Evolutionary conservation across 2,888 invertebrate genomes (phyloP), one percentile per base, ranked within the genome.

Genomic region (Endotricha flammealis): DNA sequence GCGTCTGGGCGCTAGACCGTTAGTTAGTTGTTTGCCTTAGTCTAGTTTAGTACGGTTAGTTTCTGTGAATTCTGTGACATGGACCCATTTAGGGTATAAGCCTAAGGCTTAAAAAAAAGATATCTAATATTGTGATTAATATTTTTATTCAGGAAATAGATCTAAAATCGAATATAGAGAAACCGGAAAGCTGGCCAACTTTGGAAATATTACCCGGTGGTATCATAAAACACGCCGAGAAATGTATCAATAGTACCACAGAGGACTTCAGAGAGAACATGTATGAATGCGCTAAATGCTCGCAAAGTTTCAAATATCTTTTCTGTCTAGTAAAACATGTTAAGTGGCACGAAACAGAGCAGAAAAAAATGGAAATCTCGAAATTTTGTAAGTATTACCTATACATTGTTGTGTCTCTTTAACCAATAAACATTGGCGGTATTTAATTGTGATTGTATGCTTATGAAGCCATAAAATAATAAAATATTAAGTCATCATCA

Each of bases 211-310:
- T 80, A 3, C 85, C 83, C 0, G 83, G 85, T 0, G 83, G 85
- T 7, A 79, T 83, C 0, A 83, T 85, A 32, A 80, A 78, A 33
- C 66, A 70, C 32, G 59, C 64, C 0, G 65, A 76, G 5, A 69
- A 71, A 37, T 45, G 38, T 8, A 68, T 67, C 10, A 50, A 48
- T 6, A 39, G 22, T 25, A 29, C 17, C n/a, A 9, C 17, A 4
- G 48, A 38, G 1, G 31, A 37, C 0, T 47, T 43, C 0, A 38
- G 50, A 1, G 72, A 72, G 6, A 73, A 75, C 66, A 70, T 76
- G 68, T 85, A 82, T 29, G 82, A 74, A 0, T 85, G 83, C 41
- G 83, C 81, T 0, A 82, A 81, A 42, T 85, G 83, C 35, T 66
- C 81, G 0, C 63, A 78, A 32, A 70, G 71, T 13, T 85, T 81